Evolutionary conservation across 2,888 invertebrate species (phyloP).

Genomic region (Eucera pruinosa): DNA sequence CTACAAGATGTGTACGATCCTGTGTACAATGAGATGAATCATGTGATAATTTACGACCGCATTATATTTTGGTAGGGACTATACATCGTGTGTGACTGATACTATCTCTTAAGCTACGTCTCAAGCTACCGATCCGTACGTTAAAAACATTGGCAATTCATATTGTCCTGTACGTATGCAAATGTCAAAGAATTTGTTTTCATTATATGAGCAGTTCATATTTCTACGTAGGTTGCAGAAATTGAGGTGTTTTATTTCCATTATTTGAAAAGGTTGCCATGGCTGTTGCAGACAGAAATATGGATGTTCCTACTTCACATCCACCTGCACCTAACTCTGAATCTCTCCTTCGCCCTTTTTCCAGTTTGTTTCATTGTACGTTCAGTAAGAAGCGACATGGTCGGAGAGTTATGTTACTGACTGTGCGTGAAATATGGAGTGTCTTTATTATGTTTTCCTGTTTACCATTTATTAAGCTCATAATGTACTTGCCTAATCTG

Average conservation of each 20-base stretch:
- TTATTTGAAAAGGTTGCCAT: slow-evolving; percentile 9
- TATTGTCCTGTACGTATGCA: neutral
- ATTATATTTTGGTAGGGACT: too few relatives aligned
- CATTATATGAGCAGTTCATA: neutral
- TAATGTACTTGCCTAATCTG: neutral
- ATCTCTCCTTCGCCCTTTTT: neutral
- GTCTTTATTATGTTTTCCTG: neutral
- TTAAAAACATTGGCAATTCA: too few relatives aligned
- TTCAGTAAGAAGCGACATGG: neutral
- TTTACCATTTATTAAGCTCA: neutral
- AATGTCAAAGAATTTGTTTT: slow-evolving; percentile 2
- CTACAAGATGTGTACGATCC: too few relatives aligned
- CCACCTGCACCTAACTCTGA: slow-evolving; percentile 9
- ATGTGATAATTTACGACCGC: too few relatives aligned
- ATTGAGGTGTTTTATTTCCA: slow-evolving; percentile 31
- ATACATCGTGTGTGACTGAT: too few relatives aligned
- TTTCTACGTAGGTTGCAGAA: neutral
- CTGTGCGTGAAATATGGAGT: neutral
- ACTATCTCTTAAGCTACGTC: too few relatives aligned
- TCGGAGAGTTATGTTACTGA: neutral
- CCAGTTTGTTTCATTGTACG: slow-evolving; percentile 2
- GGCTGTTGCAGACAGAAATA: slow-evolving; percentile 37
- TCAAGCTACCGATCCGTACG: too few relatives aligned
- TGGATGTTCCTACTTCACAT: slow-evolving; percentile 34
- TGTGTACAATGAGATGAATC: too few relatives aligned